These are phyloP conservation scores for Torymus texanus DNA, from an alignment of 2,888 invertebrate species.

Conservation along the genomic window DNA sequence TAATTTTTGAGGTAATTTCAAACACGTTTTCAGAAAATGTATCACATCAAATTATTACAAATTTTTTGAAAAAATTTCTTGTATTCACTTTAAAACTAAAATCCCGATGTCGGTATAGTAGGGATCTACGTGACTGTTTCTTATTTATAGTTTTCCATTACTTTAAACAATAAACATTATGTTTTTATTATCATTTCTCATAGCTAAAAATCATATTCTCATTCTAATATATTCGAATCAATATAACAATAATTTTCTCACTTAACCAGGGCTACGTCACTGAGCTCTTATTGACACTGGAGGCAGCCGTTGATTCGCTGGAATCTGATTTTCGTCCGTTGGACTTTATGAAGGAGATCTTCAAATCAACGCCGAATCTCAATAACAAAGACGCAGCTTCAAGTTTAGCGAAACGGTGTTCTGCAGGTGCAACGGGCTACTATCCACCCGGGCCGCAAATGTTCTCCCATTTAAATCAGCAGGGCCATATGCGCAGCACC, in stretches of 20 bases:
- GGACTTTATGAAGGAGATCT: slow-evolving; percentile 95
- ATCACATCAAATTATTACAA: too few species aligned
- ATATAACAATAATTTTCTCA: neutral
- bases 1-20: too few species aligned
- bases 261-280: slow-evolving; percentile 91
- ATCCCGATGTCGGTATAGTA: too few species aligned
- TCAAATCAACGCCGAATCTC: slow-evolving; percentile 96
- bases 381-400: slow-evolving; percentile 87
- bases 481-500: slow-evolving; percentile 90
- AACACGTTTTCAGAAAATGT: too few species aligned
- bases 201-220: too few species aligned
- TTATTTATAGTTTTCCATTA: too few species aligned
- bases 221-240: too few species aligned
- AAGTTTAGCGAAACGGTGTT: slow-evolving; percentile 69
- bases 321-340: slow-evolving; percentile 93
- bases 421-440: slow-evolving; percentile 68
- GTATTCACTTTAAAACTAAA: too few species aligned
- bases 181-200: too few species aligned
- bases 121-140: too few species aligned
- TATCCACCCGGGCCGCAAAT: slow-evolving; percentile 62
- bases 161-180: too few species aligned
- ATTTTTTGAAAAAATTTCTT: too few species aligned
- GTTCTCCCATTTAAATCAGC: slow-evolving; percentile 75
- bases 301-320: slow-evolving; percentile 95
- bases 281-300: slow-evolving; percentile 94